These are phyloP conservation scores for Amphipoea oculea DNA, from an alignment of 2,888 invertebrate species.

Conservation along the genomic window DNA sequence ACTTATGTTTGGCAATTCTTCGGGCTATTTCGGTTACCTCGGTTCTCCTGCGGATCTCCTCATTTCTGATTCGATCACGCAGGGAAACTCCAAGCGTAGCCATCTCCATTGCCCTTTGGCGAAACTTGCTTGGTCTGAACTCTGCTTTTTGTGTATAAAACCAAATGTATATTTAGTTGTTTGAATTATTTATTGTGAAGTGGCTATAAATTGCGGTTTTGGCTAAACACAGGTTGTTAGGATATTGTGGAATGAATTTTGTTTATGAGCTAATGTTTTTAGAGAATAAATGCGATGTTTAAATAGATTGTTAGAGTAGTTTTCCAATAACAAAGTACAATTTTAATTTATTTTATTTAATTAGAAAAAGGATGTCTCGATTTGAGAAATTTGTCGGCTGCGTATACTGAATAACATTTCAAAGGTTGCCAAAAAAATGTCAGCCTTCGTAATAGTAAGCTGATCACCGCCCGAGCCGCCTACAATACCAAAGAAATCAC, in stretches of 20 bases:
- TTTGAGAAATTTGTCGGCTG: neutral
- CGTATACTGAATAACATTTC: neutral
- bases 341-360: neutral
- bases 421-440: neutral
- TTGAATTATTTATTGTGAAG: slow-evolving; percentile 38
- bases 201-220: slow-evolving; percentile 43
- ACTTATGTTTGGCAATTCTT: too few relatives aligned
- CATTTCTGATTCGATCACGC: too few relatives aligned
- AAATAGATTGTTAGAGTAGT: neutral
- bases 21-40: too few relatives aligned
- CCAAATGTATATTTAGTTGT: slow-evolving; percentile 23
- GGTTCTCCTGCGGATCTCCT: too few relatives aligned
- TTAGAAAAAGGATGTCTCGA: neutral
- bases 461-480: neutral
- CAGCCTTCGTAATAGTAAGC: neutral
- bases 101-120: too few relatives aligned
- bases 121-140: neutral
- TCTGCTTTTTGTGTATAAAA: slow-evolving; percentile 21
- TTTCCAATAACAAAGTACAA: neutral
- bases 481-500: neutral
- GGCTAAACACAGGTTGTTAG: slow-evolving; percentile 38
- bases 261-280: slow-evolving; percentile 4
- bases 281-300: slow-evolving; percentile 1
- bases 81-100: too few relatives aligned
- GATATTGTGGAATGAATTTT: slow-evolving; percentile 20